Base-by-base conservation (phyloP, 2,888 invertebrate species). In the Cephus rjabovi region DNA sequence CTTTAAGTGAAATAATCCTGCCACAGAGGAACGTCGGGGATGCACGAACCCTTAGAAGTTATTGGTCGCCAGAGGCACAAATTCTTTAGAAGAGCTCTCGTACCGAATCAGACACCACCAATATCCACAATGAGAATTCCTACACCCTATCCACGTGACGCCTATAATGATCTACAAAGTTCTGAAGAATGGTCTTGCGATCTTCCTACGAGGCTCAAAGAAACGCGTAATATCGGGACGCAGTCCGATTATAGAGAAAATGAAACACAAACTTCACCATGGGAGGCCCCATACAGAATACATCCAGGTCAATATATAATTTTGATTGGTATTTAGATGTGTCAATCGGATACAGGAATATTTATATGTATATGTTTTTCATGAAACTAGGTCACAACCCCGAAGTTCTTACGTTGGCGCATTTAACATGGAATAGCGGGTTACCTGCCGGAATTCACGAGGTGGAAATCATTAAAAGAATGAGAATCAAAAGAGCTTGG, bases 161-260 rank as follows among this genome's bases (percentile, higher is more conserved):
- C 9, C 23, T 56, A 56, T 23, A 78, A 81, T 23, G 75, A 83
- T 15, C 74, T 77, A 31, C 73, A 81, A 33, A 77, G 77, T 75
- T 79, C 83, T 70, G 78, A 81, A 75, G 76, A 78, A 71, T 79
- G 82, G 80, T 79, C 84, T 80, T 77, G 76, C 74, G 69, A 37
- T 15, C 70, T 82, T 78, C 76, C 82, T 77, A n/a, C 75, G 6
- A 80, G 83, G 40, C 40, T 74, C 68, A 79, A 82, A 15, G 77
- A 68, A 11, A 86, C 85, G 35, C 90, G 87, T 80, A 94, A 92
- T 79, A 92, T 92, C 75, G 93, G 92, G 71, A 94, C 94, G 0
- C 96, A 96, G 92, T 96, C 96, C 1, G 90, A 94, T 78, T 96
- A 93, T 88, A 93, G 96, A 79, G 97, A 96, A 86, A 95, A 95